Evolutionary conservation across 2,113 vertebrate genomes (phyloP), one percentile per base, ranked within the genome.

Genomic region (Parotia lawesii): DNA sequence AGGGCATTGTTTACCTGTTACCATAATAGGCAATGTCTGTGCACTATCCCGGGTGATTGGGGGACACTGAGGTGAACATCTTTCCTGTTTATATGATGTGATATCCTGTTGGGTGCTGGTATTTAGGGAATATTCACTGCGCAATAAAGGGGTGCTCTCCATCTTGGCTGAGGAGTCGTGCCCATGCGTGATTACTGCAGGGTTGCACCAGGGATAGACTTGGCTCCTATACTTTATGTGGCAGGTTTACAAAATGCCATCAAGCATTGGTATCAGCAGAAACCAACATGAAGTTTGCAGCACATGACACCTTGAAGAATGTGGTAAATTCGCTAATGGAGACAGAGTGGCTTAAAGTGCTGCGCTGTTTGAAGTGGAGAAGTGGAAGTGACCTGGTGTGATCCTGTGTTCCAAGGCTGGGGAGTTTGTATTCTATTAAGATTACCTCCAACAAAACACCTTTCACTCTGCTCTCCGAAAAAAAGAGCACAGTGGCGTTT

Each of bases 361-460:
- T 92, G 87, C 3, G 12, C 90, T 65, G 65, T 90, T 93, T 93
- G 90, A 96, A 95, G 95, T 70, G 84, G 88, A 95, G 91, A 95
- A 95, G 67, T 92, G 94, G 95, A 97, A 97, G 90, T 93, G 96
- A 97, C 94, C 95, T 82, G 21, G 74, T 82, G 90, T 91, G 96
- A 96, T 97, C 93, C 89, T 67, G 78, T 23, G 14, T 92, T 77
- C 12, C n/a, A 93, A 94, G 92, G 79, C 87, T 86, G 51, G 35
- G 47, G 72, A 90, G 90, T 93, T 95, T 86, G 42, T 77, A 93
- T 93, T 87, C 84, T 87, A 83, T 88, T 95, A 94, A 90, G 61
- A 69, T 82, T 85, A 70, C 60, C 56, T 97, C 62, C 87, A 92
- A 33, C 57, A 89, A 96, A 64, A 35, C 83, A 97, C 78, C 67